phyloP scores from a whole-genome alignment of 2,113 vertebrate species.

The Oryzias celebensis region DNA sequence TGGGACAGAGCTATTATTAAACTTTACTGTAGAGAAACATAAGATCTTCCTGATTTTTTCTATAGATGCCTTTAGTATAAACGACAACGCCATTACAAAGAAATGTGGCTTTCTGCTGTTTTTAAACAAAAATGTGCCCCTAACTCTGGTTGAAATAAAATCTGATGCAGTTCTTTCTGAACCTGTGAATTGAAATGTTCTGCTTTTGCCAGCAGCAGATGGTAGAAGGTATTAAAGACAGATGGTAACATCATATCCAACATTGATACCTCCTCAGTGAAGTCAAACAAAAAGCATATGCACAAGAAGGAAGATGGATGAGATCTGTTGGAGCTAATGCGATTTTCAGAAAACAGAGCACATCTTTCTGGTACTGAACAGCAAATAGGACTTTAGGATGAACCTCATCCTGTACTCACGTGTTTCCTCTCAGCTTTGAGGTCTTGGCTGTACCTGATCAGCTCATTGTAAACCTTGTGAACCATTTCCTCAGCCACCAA shows the following conservation, averaged over 20 bases:
- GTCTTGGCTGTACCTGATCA: constrained; percentile 95
- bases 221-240: constrained; percentile 33
- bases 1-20: too few relatives aligned
- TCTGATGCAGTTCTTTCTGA: constrained; percentile 21
- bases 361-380: too few relatives aligned
- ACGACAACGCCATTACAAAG: too few relatives aligned
- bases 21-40: too few relatives aligned
- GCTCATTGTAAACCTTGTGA: constrained; percentile 91
- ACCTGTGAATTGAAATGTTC: not conserved
- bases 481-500: constrained; percentile 98
- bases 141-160: too few relatives aligned
- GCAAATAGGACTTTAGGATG: not conserved
- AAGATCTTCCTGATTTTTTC: too few relatives aligned
- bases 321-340: constrained; percentile 25
- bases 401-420: constrained; percentile 74
- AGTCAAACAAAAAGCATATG: constrained; percentile 38
- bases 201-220: constrained; percentile 34
- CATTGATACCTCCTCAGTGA: constrained; percentile 37
- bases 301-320: constrained; percentile 2
- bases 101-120: too few relatives aligned
- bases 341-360: constrained; percentile 3
- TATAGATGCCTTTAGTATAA: too few relatives aligned
- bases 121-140: too few relatives aligned
- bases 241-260: constrained; percentile 53
- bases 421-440: constrained; percentile 95